Base-by-base conservation (phyloP, 2,888 invertebrate species). In the Elmis aenea region DNA sequence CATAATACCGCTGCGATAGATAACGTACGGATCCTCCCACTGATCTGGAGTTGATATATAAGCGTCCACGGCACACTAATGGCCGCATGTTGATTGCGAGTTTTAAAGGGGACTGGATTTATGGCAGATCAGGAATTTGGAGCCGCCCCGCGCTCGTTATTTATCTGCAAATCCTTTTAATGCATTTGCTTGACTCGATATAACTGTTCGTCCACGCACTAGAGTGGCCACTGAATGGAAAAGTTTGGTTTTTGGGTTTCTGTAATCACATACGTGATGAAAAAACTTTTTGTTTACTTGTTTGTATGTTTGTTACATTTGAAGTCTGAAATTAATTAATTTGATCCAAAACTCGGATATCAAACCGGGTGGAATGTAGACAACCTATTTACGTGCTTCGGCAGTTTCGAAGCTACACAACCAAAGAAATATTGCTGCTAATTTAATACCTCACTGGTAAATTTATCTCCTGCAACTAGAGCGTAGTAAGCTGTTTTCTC, bases 81-180 rank as follows among this genome's bases (percentile, higher is more conserved):
- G 62, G 64, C 58, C 60, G 61, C 61, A 64, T 64, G 64, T 62
- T 64, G 64, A 64, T 64, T 64, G 64, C 62, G 57, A 59, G 60
- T 62, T 62, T 64, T 64, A 64, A 62, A 61, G 61, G 64, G 60
- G 58, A 51, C 53, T 39, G 44, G 54, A 62, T 62, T 62, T 62
- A 63, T 61, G 55, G 57, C 50, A 54, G 61, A 61, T 61, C 61
- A 55, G 56, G 53, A 57, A 53, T 46, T 44, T 38, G 46, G 46
- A 56, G 52, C 54, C 51, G 51, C 47, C 42, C 33, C 42, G 40
- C 45, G 52, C 53, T 48, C 55, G 58, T 62, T 60, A 61, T 62
- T 61, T 61, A 61, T 61, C 58, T 55, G 42, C 54, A 55, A 58
- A 57, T 57, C 57, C 59, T 60, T 60, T 58, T 58, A 55, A 56